Evolutionary conservation across 2,888 invertebrate genomes (phyloP), one percentile per base, ranked within the genome.

Genomic region (Cerceris rybyensis): DNA sequence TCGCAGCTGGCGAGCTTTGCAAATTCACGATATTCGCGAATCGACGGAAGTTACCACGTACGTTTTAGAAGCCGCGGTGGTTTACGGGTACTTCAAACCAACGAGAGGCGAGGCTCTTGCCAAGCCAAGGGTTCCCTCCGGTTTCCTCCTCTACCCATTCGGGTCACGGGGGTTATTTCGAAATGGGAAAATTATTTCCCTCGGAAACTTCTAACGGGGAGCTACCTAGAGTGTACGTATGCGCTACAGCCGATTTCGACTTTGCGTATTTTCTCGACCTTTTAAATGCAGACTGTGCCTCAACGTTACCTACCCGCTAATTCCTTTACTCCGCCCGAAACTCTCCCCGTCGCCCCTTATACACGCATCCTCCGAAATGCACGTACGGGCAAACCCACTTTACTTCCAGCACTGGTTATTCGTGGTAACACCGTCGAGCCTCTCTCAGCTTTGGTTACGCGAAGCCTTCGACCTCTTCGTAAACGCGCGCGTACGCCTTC

Each of bases 171-270:
- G 80, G 77, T 83, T 87, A 88, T 85, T 88, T 84, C 83, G 85
- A 82, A 87, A 85, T 82, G 70, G 82, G 79, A 76, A 86, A 87
- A 89, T 89, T 88, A 89, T 87, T 89, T 88, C 79, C 80, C 76
- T 72, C 81, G 77, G 76, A 68, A 84, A 88, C 82, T 88, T 86
- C 85, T 84, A 85, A 88, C 87, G 82, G 71, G 49, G 13, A 41
- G 55, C 42, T 57, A 54, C 59, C 57, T 59, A 6, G 55, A 43
- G 75, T 28, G 28, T 28, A 28, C 28, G 28, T 28, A 52, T 41
- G 49, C 67, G 41, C 67, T 59, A 68, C 55, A 16, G 64, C 77
- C 78, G 78, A 78, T 74, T 65, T n/a, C 65, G 55, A 65, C 60
- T 49, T 76, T 63, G 52, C 70, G 60, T 73, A 70, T 74, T 76